These are phyloP conservation scores for Caenorhabditis tropicalis DNA, from an alignment of 1,140 invertebrate genomes.

Conservation along the genomic window DNA sequence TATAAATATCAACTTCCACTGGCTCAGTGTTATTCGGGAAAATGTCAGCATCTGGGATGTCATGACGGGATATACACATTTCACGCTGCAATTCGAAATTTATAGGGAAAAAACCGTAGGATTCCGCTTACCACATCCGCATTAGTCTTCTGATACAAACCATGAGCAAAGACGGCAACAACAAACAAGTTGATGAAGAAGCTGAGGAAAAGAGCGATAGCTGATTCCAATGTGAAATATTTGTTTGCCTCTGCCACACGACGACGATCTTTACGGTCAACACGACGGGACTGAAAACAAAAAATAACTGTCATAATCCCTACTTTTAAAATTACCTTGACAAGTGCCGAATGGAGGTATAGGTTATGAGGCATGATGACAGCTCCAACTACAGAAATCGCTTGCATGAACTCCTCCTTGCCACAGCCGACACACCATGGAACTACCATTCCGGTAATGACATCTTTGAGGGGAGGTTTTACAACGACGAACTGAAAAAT, in stretches of 20 bases:
- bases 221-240: conserved; percentile 87
- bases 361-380: conserved; percentile 94
- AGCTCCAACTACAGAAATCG: conserved; percentile 87
- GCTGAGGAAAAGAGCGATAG: conserved; percentile 82
- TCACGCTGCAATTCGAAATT: conserved; percentile 29
- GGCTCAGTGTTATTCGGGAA: conserved; percentile 75
- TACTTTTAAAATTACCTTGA: no score
- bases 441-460: conserved; percentile 81
- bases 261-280: conserved; percentile 80
- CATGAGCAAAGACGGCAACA: conserved; percentile 85
- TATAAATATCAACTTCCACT: conserved; percentile 81
- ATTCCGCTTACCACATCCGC: conserved; percentile 75
- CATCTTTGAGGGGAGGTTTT: conserved; percentile 77
- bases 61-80: conserved; percentile 46
- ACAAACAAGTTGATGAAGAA: conserved; percentile 91
- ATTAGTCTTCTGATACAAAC: conserved; percentile 81
- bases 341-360: conserved; percentile 89
- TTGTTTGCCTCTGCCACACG: conserved; percentile 84
- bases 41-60: conserved; percentile 52
- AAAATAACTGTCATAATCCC: background rate
- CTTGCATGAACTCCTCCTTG: conserved; percentile 79
- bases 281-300: conserved; percentile 79
- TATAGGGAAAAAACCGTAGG: background rate
- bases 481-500: conserved; percentile 64
- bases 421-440: conserved; percentile 83